Evolutionary conservation across 1,140 invertebrate genomes (phyloP).

Genomic region (Heliothis virescens): DNA sequence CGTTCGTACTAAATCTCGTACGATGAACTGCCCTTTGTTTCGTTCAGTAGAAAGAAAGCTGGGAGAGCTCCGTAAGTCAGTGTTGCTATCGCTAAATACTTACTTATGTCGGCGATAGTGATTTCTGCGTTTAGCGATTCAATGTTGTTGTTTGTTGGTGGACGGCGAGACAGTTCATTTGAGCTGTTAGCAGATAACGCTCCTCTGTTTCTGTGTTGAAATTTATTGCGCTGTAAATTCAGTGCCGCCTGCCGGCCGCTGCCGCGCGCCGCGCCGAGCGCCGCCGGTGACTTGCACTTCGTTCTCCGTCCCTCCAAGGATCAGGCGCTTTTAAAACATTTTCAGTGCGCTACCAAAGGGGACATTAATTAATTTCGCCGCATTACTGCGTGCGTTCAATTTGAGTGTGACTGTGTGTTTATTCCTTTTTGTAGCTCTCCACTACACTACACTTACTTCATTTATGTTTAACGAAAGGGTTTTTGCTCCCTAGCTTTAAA

Average conservation of each 20-base stretch:
- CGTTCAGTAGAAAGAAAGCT: conserved; percentile 46
- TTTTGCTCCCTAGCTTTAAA: conserved; percentile 22
- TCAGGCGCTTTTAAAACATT: conserved; percentile 73
- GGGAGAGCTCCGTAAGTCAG: conserved; percentile 14
- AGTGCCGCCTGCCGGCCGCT: neutral
- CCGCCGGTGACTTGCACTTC: conserved; percentile 76
- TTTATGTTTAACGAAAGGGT: conserved; percentile 17
- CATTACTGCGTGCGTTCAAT: conserved; percentile 72
- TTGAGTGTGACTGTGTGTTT: conserved; percentile 70
- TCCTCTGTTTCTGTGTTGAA: conserved; percentile 69
- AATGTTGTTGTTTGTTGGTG: conserved; percentile 65
- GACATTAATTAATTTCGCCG: conserved; percentile 82
- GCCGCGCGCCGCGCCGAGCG: conserved; percentile 48
- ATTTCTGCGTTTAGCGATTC: conserved; percentile 58
- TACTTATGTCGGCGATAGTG: conserved; percentile 40
- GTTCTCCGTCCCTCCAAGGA: conserved; percentile 58
- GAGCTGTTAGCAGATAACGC: conserved; percentile 77
- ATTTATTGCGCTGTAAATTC: conserved; percentile 80
- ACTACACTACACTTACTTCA: conserved; percentile 21
- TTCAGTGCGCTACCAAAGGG: conserved; percentile 65
- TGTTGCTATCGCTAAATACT: conserved; percentile 46
- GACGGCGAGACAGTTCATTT: conserved; percentile 72
- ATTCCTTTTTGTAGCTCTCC: conserved; percentile 66
- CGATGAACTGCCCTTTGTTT: conserved; percentile 59
- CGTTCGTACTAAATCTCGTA: conserved; percentile 55